phyloP scores from a whole-genome alignment of 2,797 vertebrate species.

The Hydrolagus colliei region DNA sequence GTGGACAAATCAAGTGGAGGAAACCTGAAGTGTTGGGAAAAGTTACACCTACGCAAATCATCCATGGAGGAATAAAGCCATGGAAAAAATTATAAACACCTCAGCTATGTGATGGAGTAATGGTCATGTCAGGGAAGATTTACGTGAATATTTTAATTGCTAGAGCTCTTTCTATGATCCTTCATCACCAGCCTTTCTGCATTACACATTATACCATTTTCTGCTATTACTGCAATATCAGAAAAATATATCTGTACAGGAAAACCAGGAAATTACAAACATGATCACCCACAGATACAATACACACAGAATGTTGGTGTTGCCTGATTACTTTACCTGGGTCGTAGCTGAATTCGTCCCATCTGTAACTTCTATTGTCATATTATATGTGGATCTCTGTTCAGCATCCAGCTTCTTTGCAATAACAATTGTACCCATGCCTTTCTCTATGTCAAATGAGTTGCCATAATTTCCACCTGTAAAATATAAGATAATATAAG shows the following conservation, averaged over 20 bases:
- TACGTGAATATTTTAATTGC: neutral
- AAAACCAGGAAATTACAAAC: neutral
- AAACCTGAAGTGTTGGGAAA: too few relatives aligned
- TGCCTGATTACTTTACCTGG: constrained; percentile 62
- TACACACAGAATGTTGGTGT: neutral
- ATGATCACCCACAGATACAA: neutral
- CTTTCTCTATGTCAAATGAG: constrained; percentile 82
- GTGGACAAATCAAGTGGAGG: too few relatives aligned
- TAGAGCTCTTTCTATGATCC: neutral
- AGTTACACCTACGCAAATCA: too few relatives aligned
- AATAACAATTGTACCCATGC: constrained; percentile 82
- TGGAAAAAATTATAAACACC: too few relatives aligned
- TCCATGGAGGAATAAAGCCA: too few relatives aligned
- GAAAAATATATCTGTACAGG: neutral
- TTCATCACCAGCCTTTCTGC: neutral
- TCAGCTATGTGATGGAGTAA: neutral
- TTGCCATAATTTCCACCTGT: constrained; percentile 77
- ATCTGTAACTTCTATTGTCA: constrained; percentile 82
- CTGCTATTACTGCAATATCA: neutral
- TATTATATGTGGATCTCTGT: constrained; percentile 79
- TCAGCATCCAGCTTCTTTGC: constrained; percentile 88
- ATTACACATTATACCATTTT: constrained; percentile 4
- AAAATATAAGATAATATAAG: constrained; percentile 10
- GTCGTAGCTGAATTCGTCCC: constrained; percentile 72
- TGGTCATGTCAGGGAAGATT: neutral